Evolutionary conservation across 2,888 invertebrate species (phyloP), one percentile per base, ranked within the genome.

Genomic region (Noctua janthina): DNA sequence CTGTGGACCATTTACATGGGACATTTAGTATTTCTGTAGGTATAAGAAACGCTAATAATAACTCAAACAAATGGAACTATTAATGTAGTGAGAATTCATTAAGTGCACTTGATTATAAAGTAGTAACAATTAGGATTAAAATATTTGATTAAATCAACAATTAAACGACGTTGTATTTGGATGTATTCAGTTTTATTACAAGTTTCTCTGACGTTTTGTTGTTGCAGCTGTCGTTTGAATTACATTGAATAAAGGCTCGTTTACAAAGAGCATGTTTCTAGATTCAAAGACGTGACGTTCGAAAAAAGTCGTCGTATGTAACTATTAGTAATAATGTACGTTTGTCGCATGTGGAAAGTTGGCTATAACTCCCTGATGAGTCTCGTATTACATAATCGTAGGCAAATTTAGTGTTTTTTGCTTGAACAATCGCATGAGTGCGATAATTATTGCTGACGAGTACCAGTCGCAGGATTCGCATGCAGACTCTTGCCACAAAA

Each of bases 71-170:
- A 91, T 87, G 92, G 89, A 95, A 94, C 90, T 93, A 93, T 70
- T 91, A 88, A 89, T 80, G 94, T 95, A 96, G 96, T 96, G 95
- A 95, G 95, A 95, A 94, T 87, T 95, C 93, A 94, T 95, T 93
- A 96, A 96, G 96, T 96, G 96, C 96, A 96, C 96, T 96, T 96
- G 95, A 93, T 91, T 92, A 90, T 94, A 93, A 94, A 91, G 91
- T 94, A 94, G 93, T 88, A 79, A 84, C 80, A 91, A 90, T 82
- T 91, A 93, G 92, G 88, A 89, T 90, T 81, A 91, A 90, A 87
- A 78, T 88, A 90, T 91, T 89, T 91, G 89, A 92, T 91, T 89
- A 90, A 90, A 91, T 87, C 87, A 86, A 90, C 92, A 39, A 39
- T 4, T 4, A 39, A 39, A 39, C 39, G 90, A 90, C 84, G 84